Evolutionary conservation across 1,140 invertebrate genomes (phyloP), one percentile per base, ranked within the genome.

Genomic region (Rhagoletis pomonella): DNA sequence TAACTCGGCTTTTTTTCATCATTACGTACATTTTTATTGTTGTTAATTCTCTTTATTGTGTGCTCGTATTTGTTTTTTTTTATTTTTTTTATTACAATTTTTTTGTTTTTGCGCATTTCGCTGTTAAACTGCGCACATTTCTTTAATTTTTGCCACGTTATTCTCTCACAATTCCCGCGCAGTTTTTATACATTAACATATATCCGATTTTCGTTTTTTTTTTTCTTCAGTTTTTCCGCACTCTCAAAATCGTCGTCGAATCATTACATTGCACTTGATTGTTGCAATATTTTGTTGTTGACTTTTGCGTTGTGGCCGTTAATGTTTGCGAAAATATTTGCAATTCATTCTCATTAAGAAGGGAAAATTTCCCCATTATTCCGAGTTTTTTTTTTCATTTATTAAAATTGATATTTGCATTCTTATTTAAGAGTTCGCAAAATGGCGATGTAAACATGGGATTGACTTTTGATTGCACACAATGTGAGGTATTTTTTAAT

Each of bases 1-100:
- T 67, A 67, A 67, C 64, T 67, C 64, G 19, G 64, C 29, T 67
- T 67, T 67, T 42, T 67, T 67, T 29, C 64, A 42, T 67, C 64
- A 67, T 42, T 67, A 42, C 39, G 4, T 39, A 10, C 19, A 9
- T 67, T 67, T 67, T 67, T 67, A 7, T 67, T 4, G 10, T 12
- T 67, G 64, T 64, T 64, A 19, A 67, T 67, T 67, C 39, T 67
- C 64, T 67, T 67, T 9, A 67, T 67, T 67, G 39, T 39, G 4
- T 42, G 39, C 19, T 10, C 19, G n/a, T 29, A 7, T 65, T 9
- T 42, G 29, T 39, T 10, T 67, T 65, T 29, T 65, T 39, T 67
- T 67, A 19, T 67, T 42, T 1, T 29, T 67, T 67, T 67, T 10
- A 29, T 67, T 29, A 29, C 29, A 29, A 29, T 29, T 29, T 29